Base-by-base conservation (phyloP, 2,888 invertebrate species). In the Drosophila pegasa region DNA sequence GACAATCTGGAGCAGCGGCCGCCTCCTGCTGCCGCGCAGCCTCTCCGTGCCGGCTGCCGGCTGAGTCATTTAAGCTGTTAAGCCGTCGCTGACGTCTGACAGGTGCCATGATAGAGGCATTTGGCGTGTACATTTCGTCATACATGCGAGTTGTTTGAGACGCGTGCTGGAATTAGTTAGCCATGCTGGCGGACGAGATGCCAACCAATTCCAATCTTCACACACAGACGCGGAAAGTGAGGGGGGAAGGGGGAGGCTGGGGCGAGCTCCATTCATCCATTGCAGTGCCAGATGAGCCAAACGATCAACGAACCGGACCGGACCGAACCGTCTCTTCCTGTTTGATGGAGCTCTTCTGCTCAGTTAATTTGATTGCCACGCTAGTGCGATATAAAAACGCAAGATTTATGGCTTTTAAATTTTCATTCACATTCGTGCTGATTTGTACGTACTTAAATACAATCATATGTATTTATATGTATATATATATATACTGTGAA, bases 371-470 rank as follows among this genome's bases (percentile, higher is more conserved):
- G 71, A 80, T 83, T 72, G 79, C 79, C 75, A 65, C 57, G 62
- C 67, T 61, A 69, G 63, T 68, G 66, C 68, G 47, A 68, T 56
- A 75, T 74, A 74, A 79, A 77, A 77, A 57, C 56, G 35, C 65
- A 77, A 81, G 84, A 82, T 82, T 82, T 82, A 82, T 82, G 84
- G 82, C 70, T 78, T 82, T 82, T 82, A 80, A 82, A 82, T 82
- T 84, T 71, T 72, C 69, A 81, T 82, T 80, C 78, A 78, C 82
- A 73, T 59, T 54, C 50, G 37, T 47, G 48, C 52, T 71, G 78
- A 80, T 80, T 78, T 45, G 33, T 37, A 52, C 45, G 37, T 35
- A 40, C 52, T 51, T 51, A 51, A 51, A 27, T 16, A 25, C 25
- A 35, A 18, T 31, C 20, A 48, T 9, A 20, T 10, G 18, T 3